Evolutionary conservation across 2,797 vertebrate genomes (phyloP), one percentile per base, ranked within the genome.

Genomic region (Syndactyla subalaris): DNA sequence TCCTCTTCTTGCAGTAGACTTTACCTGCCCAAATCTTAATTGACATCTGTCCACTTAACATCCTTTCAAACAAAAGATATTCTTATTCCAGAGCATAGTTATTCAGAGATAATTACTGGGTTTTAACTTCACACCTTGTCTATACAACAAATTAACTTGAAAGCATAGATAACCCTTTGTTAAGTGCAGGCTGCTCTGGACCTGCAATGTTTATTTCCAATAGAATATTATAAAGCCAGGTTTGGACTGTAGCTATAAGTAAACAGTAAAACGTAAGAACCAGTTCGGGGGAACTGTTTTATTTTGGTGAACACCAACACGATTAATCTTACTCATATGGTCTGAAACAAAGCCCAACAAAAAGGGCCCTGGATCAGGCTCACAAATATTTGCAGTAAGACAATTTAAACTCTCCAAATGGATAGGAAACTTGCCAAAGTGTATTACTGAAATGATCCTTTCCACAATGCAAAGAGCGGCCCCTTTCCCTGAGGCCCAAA

Each of bases 381-480:
- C 52, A 84, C 58, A 93, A 86, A 67, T 92, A 95, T 84, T 95
- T 92, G 51, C 63, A 73, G 66, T 67, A 62, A 88, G 67, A 39
- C 55, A 88, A n/a, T 41, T 57, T n/a, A 68, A 88, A 62, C 38
- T 68, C 55, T 68, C 67, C 11, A 22, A 67, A 22, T 3, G n/a
- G 58, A 54, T 14, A 84, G 88, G 70, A 80, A 70, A 55, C 34
- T 22, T 72, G 59, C 83, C 80, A 95, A 88, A 41, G 39, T 26
- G 20, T 32, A 20, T 8, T 30, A 51, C 2, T 67, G 27, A 83
- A 89, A 49, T 43, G 4, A 29, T 51, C 49, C 82, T 24, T 57
- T 46, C 68, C 0, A 0, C 63, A 45, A 22, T 3, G 52, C 0
- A 0, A 82, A 62, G 62, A 43, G 55, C 3, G 17, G 30, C 14